A percentile compares a stretch with the other conserved stretches of the same genome.
Conservation (phyloP, 2,797 vertebrate species). For the Mus caroli region DNA sequence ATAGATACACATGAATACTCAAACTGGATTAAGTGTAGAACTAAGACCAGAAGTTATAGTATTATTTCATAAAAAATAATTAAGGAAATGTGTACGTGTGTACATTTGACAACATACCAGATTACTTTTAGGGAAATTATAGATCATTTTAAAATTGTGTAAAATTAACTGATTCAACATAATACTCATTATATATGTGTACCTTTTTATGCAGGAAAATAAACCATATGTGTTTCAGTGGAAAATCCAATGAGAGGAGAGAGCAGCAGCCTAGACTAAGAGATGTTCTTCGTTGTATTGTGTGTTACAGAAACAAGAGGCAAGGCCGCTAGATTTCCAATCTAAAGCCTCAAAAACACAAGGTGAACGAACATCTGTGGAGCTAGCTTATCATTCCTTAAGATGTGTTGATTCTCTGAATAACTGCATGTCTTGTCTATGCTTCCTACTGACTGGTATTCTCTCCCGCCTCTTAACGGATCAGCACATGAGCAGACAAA, state of each 20-base stretch:
- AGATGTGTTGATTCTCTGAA: slow-evolving; percentile 47
- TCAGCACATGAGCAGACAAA: slow-evolving; percentile 56
- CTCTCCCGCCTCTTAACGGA: slow-evolving; percentile 25
- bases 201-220: background rate
- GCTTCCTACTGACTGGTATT: slow-evolving; percentile 20
- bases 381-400: slow-evolving; percentile 49
- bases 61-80: background rate
- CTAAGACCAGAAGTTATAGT: background rate
- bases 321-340: background rate
- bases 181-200: slow-evolving; percentile 2
- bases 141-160: background rate
- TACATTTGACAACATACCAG: background rate
- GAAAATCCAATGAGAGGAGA: background rate
- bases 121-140: slow-evolving; percentile 1
- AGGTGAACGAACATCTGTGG: slow-evolving; percentile 31
- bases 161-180: background rate
- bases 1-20: background rate
- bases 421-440: slow-evolving; percentile 17
- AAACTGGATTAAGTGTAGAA: background rate
- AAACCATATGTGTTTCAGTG: background rate
- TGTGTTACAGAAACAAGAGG: background rate
- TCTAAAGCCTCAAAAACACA: slow-evolving; percentile 27
- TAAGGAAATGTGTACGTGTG: background rate
- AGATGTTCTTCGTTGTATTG: background rate
- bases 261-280: background rate